phyloP scores from a whole-genome alignment of 1,140 invertebrate species.

The Hormaphis cornu region DNA sequence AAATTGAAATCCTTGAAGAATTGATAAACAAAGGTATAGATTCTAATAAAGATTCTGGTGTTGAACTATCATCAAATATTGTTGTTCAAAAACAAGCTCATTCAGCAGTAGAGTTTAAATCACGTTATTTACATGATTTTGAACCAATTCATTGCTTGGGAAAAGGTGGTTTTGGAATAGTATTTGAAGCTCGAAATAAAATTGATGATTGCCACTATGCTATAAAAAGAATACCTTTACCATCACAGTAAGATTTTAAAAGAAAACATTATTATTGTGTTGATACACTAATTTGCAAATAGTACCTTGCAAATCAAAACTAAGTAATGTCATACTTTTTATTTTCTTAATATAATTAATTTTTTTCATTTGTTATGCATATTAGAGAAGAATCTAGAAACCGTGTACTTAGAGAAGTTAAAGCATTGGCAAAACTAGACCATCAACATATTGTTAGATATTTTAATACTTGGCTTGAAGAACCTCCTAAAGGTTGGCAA shows the following conservation, averaged over 20 bases:
- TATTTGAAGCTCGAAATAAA: slow-evolving; percentile 91
- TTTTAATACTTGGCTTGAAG: slow-evolving; percentile 88
- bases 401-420: slow-evolving; percentile 84
- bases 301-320: too few species aligned
- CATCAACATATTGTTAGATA: slow-evolving; percentile 91
- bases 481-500: slow-evolving; percentile 78
- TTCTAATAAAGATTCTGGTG: slow-evolving; percentile 38
- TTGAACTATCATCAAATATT: neutral
- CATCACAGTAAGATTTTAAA: slow-evolving; percentile 56
- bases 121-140: slow-evolving; percentile 78
- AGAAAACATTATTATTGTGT: too few species aligned
- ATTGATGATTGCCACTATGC: slow-evolving; percentile 92
- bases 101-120: slow-evolving; percentile 42
- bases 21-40: slow-evolving; percentile 18
- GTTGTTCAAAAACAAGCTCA: neutral
- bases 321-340: too few species aligned
- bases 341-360: neutral
- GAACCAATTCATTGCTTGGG: slow-evolving; percentile 74
- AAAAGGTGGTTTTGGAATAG: slow-evolving; percentile 91
- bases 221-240: slow-evolving; percentile 84
- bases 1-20: neutral
- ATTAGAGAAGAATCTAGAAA: slow-evolving; percentile 64
- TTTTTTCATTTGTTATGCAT: slow-evolving; percentile 34
- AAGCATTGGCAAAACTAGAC: slow-evolving; percentile 85
- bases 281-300: slow-evolving; percentile 23